These are phyloP conservation scores for Schizaphis graminum DNA, from an alignment of 2,888 invertebrate genomes.

Conservation along the genomic window DNA sequence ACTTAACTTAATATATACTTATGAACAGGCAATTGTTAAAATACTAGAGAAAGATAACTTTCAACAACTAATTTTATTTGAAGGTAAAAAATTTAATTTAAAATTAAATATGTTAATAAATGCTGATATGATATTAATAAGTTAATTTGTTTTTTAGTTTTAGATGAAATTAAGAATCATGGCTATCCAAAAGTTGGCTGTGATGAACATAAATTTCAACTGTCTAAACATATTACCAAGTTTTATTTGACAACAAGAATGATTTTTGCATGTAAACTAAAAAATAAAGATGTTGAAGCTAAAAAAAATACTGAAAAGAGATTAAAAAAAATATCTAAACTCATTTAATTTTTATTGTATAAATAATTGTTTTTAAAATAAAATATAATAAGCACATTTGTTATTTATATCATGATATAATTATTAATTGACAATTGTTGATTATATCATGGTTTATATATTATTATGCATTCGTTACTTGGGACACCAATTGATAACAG, in stretches of 20 bases:
- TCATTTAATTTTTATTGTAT: background rate
- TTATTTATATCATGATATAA: no score
- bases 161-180: background rate
- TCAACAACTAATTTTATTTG: constrained; percentile 10
- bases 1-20: background rate
- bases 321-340: background rate
- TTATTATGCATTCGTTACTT: no score
- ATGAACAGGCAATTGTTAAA: background rate
- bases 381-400: no score
- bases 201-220: background rate
- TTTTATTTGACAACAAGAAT: background rate
- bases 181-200: background rate
- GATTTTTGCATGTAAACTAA: background rate
- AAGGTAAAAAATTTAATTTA: background rate
- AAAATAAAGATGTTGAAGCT: background rate
- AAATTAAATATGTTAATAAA: background rate
- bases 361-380: no score
- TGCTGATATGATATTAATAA: background rate
- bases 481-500: no score
- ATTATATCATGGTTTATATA: no score
- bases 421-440: no score
- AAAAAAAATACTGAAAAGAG: background rate
- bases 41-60: background rate
- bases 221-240: background rate
- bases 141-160: background rate